Evolutionary conservation across 2,888 invertebrate genomes (phyloP).

Genomic region (Drosophila nr. medialis): DNA sequence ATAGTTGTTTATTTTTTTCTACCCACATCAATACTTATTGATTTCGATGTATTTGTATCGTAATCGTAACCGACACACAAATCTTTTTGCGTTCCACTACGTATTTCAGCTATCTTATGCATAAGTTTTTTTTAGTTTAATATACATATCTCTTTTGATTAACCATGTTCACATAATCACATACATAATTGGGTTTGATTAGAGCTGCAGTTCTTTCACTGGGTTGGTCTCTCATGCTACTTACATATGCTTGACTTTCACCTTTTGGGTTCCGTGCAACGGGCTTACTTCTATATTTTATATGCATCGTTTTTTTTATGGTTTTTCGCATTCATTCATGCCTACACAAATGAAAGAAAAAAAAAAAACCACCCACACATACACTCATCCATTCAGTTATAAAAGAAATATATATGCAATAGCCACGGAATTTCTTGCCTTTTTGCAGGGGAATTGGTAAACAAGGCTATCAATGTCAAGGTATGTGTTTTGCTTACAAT

Average conservation of each 20-base stretch:
- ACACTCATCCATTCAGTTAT: constrained; percentile 68
- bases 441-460: constrained; percentile 97
- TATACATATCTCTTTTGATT: constrained; percentile 36
- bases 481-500: constrained; percentile 86
- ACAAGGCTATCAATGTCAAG: constrained; percentile 99
- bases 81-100: constrained; percentile 28
- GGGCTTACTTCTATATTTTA: constrained; percentile 27
- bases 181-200: constrained; percentile 27
- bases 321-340: constrained; percentile 46
- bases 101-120: constrained; percentile 45
- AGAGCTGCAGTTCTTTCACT: constrained; percentile 28
- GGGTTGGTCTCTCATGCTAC: constrained; percentile 50
- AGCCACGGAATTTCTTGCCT: constrained; percentile 86
- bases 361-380: constrained; percentile 32
- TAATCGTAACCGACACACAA: constrained; percentile 40
- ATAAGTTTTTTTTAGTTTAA: constrained; percentile 35
- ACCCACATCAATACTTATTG: constrained; percentile 5
- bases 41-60: constrained; percentile 35
- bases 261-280: constrained; percentile 41
- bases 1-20: constrained; percentile 19
- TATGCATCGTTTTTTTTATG: constrained; percentile 20
- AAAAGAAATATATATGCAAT: constrained; percentile 77
- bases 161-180: constrained; percentile 32
- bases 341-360: constrained; percentile 23
- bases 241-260: constrained; percentile 48